These are phyloP conservation scores for Phocoena sinus DNA, from an alignment of 2,113 vertebrate genomes.

Conservation along the genomic window DNA sequence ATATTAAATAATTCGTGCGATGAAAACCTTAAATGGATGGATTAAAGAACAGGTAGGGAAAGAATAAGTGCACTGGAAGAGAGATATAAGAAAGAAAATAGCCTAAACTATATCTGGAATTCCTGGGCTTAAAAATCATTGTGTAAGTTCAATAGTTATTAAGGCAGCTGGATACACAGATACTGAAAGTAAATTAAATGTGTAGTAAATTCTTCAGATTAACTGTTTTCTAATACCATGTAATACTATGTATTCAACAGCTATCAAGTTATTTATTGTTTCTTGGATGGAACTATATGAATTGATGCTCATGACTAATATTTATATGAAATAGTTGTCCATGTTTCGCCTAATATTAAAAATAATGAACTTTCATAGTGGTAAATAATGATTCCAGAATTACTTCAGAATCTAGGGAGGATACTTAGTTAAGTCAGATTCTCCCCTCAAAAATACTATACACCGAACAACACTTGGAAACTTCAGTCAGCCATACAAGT, in stretches of 20 bases:
- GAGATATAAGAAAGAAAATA: background rate
- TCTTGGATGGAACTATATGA: background rate
- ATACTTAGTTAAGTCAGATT: background rate
- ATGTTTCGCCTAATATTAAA: background rate
- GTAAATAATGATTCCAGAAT: background rate
- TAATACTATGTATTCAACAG: background rate
- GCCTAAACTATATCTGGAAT: background rate
- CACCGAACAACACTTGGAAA: background rate
- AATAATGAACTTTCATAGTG: background rate
- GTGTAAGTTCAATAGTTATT: background rate
- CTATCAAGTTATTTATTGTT: background rate
- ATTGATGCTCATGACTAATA: background rate
- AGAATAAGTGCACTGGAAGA: background rate
- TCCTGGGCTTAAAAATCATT: background rate
- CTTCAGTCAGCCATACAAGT: background rate
- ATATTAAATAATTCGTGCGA: background rate
- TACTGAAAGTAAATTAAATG: background rate
- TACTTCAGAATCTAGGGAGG: background rate
- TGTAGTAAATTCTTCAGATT: background rate
- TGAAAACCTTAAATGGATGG: background rate
- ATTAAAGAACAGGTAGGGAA: background rate
- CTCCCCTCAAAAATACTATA: background rate
- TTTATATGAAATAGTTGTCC: conserved; percentile 7
- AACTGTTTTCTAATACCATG: background rate
- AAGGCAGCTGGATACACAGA: background rate